Base-by-base conservation (phyloP, 2,888 invertebrate genomes). In the Drosophila affinis region DNA sequence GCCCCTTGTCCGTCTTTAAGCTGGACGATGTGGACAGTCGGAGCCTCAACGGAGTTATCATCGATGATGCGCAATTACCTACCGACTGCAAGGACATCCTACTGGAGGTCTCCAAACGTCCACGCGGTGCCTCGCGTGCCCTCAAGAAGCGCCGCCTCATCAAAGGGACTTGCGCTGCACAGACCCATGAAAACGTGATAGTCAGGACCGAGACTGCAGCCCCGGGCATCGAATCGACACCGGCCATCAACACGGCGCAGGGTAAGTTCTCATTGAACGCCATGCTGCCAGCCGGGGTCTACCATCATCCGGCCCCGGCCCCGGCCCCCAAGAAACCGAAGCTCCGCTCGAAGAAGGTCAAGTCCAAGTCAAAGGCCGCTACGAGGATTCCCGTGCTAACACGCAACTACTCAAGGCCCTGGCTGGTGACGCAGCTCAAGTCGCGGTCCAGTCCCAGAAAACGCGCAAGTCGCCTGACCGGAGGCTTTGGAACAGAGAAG, bases 31-130 rank as follows among this genome's bases (percentile, higher is more conserved):
- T 53, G 9, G 61, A 62, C 1, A 29, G 55, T 3, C 61, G 48
- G 12, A 68, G 64, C 24, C 52, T 75, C 0, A 67, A 62, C 1
- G 81, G 83, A 1, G 74, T 71, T 17, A 72, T 63, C 10, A 76
- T 72, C 21, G 52, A 76, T 39, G 49, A 64, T n/a, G 52, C 68
- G 1, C 75, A 83, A 9, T 5, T 72, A 51, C 56, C 46, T 0
- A 29, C 9, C 14, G 39, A 39, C 14, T 14, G 39, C 39, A n/a
- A 7, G 39, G 39, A 39, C 39, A 39, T 39, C 39, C 39, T 39
- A 3, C 39, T 39, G 39, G 7, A 39, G 39, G 39, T 39, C 3
- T 39, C 39, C 14, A 39, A 39, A n/a, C 39, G 39, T 7, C 39
- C 14, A 48, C 49, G n/a, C 69, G 10, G 53, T 57, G 24, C 39